Conservation (phyloP, 2,797 vertebrate species). For the Sebastes minor region DNA sequence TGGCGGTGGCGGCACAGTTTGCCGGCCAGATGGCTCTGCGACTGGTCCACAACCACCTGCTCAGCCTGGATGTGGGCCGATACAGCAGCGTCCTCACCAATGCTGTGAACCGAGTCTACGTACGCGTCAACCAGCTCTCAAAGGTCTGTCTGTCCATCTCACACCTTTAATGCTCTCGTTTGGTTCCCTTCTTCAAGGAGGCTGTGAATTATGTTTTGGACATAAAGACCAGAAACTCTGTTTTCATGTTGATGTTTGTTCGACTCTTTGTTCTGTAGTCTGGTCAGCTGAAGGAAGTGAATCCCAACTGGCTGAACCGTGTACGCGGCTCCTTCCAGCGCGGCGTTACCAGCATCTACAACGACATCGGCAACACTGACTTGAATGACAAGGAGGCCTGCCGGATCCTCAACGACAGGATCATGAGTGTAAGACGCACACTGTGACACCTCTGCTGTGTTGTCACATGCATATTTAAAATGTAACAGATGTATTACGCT, state of each 20-base stretch:
- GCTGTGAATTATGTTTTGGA: background rate
- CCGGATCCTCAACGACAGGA: constrained; percentile 88
- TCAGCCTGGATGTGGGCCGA: constrained; percentile 83
- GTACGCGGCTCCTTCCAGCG: constrained; percentile 85
- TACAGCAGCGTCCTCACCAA: constrained; percentile 65
- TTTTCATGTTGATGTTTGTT: background rate
- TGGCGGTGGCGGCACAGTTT: constrained; percentile 80
- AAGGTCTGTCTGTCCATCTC: constrained; percentile 16
- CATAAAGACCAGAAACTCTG: background rate
- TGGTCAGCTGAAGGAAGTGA: constrained; percentile 67
- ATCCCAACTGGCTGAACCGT: constrained; percentile 80
- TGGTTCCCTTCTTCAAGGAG: background rate
- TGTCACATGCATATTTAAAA: background rate
- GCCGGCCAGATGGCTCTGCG: constrained; percentile 88
- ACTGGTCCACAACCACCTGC: constrained; percentile 85
- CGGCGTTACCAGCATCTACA: constrained; percentile 69
- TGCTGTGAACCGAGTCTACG: accelerated
- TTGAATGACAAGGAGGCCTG: constrained; percentile 79
- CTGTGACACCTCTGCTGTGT: background rate
- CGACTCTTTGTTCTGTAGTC: constrained; percentile 10
- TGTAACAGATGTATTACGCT: background rate
- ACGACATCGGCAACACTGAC: constrained; percentile 74
- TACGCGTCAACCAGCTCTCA: background rate
- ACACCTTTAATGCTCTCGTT: too few species aligned
- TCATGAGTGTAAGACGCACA: constrained; percentile 86